Conservation (phyloP, 2,888 invertebrate species). For the Gortyna flavago region DNA sequence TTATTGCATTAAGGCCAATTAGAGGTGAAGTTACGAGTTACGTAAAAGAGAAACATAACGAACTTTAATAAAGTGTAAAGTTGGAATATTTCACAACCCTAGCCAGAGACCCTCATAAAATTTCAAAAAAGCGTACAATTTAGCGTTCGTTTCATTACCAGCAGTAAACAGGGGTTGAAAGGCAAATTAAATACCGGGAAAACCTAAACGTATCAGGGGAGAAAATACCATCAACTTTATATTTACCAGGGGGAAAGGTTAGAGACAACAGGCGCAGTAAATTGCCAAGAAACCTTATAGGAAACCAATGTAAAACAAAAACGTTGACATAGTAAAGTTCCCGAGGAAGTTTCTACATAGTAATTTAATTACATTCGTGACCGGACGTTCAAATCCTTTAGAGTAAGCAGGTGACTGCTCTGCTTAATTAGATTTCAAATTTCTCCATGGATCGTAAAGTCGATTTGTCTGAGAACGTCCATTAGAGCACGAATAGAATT, state of each 20-base stretch:
- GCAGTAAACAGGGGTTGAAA: conserved; percentile 60
- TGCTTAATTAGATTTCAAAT: conserved; percentile 72
- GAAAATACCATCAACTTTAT: conserved; percentile 67
- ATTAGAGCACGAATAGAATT: conserved; percentile 54
- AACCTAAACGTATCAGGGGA: conserved; percentile 64
- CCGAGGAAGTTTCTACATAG: conserved; percentile 68
- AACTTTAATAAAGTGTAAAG: conserved; percentile 26
- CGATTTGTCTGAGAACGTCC: conserved; percentile 42
- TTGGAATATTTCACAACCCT: conserved; percentile 22
- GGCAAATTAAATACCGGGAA: conserved; percentile 60
- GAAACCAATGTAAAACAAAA: conserved; percentile 58
- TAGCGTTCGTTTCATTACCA: conserved; percentile 34
- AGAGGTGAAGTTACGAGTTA: conserved; percentile 8
- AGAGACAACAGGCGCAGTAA: conserved; percentile 51
- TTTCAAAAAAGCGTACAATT: conserved; percentile 35
- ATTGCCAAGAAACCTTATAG: conserved; percentile 66
- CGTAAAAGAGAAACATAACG: conserved; percentile 7
- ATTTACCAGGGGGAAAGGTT: conserved; percentile 69
- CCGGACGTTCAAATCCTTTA: conserved; percentile 71
- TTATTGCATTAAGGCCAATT: conserved; percentile 22
- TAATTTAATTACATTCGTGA: conserved; percentile 78
- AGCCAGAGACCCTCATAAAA: conserved; percentile 19
- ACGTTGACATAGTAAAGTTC: conserved; percentile 61
- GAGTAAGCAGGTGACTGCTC: conserved; percentile 68
- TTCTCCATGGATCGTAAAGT: conserved; percentile 63